Percentiles rank a stretch among this genome's conserved stretches.
Conservation (phyloP, 2,797 vertebrate species). For the Graptemys geographica region DNA sequence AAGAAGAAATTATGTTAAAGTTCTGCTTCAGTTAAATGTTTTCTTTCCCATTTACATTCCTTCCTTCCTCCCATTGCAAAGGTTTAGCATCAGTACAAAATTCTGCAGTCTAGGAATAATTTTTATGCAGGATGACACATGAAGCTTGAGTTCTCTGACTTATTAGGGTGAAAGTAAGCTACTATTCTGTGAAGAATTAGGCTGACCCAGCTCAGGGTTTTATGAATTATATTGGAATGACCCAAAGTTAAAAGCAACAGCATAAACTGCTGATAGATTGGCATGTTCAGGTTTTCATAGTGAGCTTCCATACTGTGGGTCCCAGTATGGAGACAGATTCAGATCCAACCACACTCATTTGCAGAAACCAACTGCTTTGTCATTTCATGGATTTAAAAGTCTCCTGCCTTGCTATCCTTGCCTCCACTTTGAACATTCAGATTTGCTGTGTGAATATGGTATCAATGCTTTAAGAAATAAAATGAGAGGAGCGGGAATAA, state of each 20-base stretch:
- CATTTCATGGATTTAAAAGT: constrained; percentile 8
- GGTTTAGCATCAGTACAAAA: background rate
- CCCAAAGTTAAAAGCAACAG: constrained; percentile 49
- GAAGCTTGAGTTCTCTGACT: constrained; percentile 37
- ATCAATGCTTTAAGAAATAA: constrained; percentile 36
- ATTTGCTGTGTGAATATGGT: constrained; percentile 17
- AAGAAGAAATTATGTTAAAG: constrained; percentile 40
- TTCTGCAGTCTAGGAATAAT: background rate
- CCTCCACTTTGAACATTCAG: background rate
- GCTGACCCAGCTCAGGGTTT: background rate
- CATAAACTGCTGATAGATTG: constrained; percentile 25
- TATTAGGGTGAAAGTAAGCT: constrained; percentile 46
- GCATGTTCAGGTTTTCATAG: background rate
- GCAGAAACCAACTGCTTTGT: constrained; percentile 24
- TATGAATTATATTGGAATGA: background rate
- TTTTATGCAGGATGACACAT: constrained; percentile 14
- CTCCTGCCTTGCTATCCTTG: constrained; percentile 35
- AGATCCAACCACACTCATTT: background rate
- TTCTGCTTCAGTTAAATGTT: constrained; percentile 19
- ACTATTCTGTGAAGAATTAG: constrained; percentile 22
- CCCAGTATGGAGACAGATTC: constrained; percentile 9
- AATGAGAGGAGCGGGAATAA: background rate
- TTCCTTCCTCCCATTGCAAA: constrained; percentile 29
- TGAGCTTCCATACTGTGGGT: constrained; percentile 2
- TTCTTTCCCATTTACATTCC: constrained; percentile 11